These are phyloP conservation scores for Archips crataeganus DNA, from an alignment of 2,888 invertebrate genomes.

Conservation along the genomic window DNA sequence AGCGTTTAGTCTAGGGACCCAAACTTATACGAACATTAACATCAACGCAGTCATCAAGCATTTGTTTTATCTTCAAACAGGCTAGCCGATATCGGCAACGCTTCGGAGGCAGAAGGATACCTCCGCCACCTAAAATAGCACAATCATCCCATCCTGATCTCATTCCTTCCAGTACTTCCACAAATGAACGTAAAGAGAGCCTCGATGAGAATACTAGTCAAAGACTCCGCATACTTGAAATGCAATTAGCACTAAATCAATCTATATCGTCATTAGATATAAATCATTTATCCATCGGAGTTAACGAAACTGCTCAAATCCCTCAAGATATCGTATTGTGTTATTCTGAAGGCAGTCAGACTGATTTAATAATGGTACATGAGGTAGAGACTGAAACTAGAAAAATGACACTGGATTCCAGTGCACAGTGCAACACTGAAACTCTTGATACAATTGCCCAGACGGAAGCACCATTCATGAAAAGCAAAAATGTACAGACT, in stretches of 20 bases:
- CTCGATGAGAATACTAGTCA: slow-evolving; percentile 67
- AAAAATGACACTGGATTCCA: slow-evolving; percentile 73
- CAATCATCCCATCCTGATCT: slow-evolving; percentile 69
- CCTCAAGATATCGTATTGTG: slow-evolving; percentile 69
- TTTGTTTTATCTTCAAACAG: slow-evolving; percentile 76
- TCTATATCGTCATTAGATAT: slow-evolving; percentile 71
- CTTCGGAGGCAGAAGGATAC: slow-evolving; percentile 73
- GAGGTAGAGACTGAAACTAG: slow-evolving; percentile 74
- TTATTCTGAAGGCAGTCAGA: slow-evolving; percentile 78
- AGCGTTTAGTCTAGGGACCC: background rate
- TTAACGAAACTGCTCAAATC: slow-evolving; percentile 71
- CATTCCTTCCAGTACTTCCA: slow-evolving; percentile 53
- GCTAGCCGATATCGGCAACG: slow-evolving; percentile 80
- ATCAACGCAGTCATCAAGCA: slow-evolving; percentile 46
- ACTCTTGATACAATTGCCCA: slow-evolving; percentile 73
- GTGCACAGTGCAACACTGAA: slow-evolving; percentile 68
- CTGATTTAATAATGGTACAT: slow-evolving; percentile 70
- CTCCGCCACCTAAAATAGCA: slow-evolving; percentile 62
- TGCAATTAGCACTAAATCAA: slow-evolving; percentile 77
- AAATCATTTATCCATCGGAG: slow-evolving; percentile 68
- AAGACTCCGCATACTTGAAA: slow-evolving; percentile 69
- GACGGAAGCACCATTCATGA: slow-evolving; percentile 69
- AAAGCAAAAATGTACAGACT: slow-evolving; percentile 73
- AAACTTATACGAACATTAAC: slow-evolving; percentile 33
- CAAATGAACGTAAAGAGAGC: slow-evolving; percentile 56